Evolutionary conservation across 2,888 invertebrate genomes (phyloP), one percentile per base, ranked within the genome.

Genomic region (Gryllus longicercus): DNA sequence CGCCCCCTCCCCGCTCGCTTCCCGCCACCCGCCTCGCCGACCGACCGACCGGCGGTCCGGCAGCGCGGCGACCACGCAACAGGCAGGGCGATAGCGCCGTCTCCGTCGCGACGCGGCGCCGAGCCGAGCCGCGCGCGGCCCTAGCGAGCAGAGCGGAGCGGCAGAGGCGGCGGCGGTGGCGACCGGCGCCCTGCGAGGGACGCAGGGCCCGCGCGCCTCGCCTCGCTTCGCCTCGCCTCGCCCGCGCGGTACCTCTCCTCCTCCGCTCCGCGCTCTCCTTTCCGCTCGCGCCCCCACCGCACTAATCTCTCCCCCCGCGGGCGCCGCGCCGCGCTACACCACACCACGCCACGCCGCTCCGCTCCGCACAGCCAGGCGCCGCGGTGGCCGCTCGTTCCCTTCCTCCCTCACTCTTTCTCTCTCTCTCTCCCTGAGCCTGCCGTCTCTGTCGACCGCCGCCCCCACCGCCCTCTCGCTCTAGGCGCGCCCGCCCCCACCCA

Each of bases 181-280:
- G 16, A 63, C 63, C n/a, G 38, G 63, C 63, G 63, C n/a, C n/a
- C 63, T 38, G 38, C 38, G 38, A 38, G 38, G 38, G 51, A 75
- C 51, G 82, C 79, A 82, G 79, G 80, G 82, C 83, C 83, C 82
- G 84, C 83, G 81, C 81, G 76, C 80, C 80, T 82, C 83, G 82
- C 84, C 83, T 85, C 84, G 85, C 84, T 84, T 86, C 86, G 85
- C 80, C 82, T 82, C 81, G 76, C 79, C 81, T 81, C 77, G 76
- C 81, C 77, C 74, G 76, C 63, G 63, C 63, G 16, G n/a, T n/a
- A 63, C 63, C n/a, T 14, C 63, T n/a, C 16, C 63, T n/a, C 63
- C 63, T 63, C 63, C n/a, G 16, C n/a, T n/a, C 16, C 63, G 14
- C 63, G 63, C 16, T n/a, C 63, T 63, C 63, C 63, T 18, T 63